Percentiles rank a stretch among this genome's conserved stretches.
phyloP scores from a whole-genome alignment of 2,797 vertebrate species.

The Nasua narica region DNA sequence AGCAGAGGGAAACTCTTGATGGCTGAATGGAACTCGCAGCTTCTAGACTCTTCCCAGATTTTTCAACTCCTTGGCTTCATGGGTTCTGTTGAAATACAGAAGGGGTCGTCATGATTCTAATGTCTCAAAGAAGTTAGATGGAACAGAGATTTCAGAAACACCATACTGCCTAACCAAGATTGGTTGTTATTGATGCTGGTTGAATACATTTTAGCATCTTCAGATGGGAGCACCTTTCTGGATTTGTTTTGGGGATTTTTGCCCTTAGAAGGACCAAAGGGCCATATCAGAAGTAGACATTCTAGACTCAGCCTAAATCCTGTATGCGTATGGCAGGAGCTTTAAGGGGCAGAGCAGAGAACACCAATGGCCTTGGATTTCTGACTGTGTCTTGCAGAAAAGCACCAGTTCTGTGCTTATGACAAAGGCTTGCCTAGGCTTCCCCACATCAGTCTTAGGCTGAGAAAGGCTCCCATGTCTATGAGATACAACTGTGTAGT shows the following conservation, averaged over 20 bases:
- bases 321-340: not conserved
- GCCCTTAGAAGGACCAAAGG: not conserved
- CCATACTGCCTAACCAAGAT: not conserved
- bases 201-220: not conserved
- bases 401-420: not conserved
- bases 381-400: not conserved
- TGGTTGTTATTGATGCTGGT: not conserved
- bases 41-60: not conserved
- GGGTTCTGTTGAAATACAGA: not conserved
- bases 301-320: not conserved
- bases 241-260: not conserved
- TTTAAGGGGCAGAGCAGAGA: not conserved
- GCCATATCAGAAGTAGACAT: not conserved
- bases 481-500: accelerated
- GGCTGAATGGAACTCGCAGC: not conserved
- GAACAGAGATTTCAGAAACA: not conserved
- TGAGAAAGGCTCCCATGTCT: not conserved
- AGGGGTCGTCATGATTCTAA: not conserved
- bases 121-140: not conserved
- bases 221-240: not conserved
- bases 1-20: not conserved
- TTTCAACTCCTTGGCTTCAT: not conserved
- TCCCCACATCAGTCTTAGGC: not conserved
- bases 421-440: not conserved
- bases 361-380: not conserved